Base-by-base conservation (phyloP, 2,797 vertebrate genomes). In the Hippoglossus hippoglossus region DNA sequence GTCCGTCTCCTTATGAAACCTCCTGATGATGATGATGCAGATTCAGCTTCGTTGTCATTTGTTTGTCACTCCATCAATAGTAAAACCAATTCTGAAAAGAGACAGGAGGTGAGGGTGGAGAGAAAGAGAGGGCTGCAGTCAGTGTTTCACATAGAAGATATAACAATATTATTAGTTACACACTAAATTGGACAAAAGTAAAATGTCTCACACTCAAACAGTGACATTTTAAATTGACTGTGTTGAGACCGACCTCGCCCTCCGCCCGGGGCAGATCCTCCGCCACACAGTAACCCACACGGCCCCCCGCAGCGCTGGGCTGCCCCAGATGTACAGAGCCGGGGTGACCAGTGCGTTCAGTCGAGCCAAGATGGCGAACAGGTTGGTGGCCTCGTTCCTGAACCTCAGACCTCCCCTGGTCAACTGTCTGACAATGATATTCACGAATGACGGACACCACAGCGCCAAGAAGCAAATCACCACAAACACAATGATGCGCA, bases 361-460 rank as follows among this genome's bases (percentile, higher is more conserved):
- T 0, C 94, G 92, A 0, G 94, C 92, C 94, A 95, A 88, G 69
- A 56, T 92, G 63, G 94, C 93, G 39, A 96, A 95, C 71, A 88
- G 12, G 71, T 96, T 95, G 0, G 94, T 94, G 54, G 93, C 94
- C 68, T 95, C 94, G 28, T 95, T 95, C 28, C 83, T 87, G 36
- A 94, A 96, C 51, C 44, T 84, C 31, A 95, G 25, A 0, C 93
- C 94, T 6, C 69, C 66, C 1, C 65, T 76, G 1, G 87, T 93
- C 57, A 95, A 15, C 78, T 93, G 92, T 24, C 90, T 80, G 28
- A 92, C 88, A 19, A 95, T 93, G 1, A 94, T 92, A 26, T 95
- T 95, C 5, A 95, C 77, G 67, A 95, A 96, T 0, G 94, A 94
- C 0, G 95, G 95, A 75, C 89, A 87, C 95, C 95, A 95, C n/a